Evolutionary conservation across 2,113 vertebrate species (phyloP).

Genomic region (Ptilonorhynchus violaceus): DNA sequence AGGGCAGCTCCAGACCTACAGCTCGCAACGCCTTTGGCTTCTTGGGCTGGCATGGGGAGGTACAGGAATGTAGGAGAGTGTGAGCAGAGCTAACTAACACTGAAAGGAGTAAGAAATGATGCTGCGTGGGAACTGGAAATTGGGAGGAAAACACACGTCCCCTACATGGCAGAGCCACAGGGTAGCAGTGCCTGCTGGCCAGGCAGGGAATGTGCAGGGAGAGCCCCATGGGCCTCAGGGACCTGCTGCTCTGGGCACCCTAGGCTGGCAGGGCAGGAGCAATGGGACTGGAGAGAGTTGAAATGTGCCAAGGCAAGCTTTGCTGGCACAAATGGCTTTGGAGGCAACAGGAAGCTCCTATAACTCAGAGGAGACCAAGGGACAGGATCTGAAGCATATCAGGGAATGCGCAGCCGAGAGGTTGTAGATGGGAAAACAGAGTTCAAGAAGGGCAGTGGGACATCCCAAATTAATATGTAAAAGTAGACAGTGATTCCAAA

Average conservation of each 20-base stretch:
- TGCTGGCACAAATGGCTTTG: neutral
- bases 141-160: neutral
- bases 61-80: neutral
- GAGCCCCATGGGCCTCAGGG: neutral
- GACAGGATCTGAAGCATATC: neutral
- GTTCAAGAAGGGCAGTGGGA: neutral
- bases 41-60: neutral
- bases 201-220: fast-evolving
- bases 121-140: neutral
- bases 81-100: neutral
- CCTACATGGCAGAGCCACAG: fast-evolving
- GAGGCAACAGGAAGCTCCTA: neutral
- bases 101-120: neutral
- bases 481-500: neutral
- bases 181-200: neutral
- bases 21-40: neutral
- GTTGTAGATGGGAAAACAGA: neutral
- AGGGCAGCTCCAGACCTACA: neutral
- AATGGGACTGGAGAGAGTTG: neutral
- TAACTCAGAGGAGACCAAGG: neutral
- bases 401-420: fast-evolving
- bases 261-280: neutral
- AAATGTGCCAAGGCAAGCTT: neutral
- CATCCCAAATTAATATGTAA: neutral
- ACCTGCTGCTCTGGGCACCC: neutral